Evolutionary conservation across 2,113 vertebrate species (phyloP).

Genomic region (Hippocampus comes): DNA sequence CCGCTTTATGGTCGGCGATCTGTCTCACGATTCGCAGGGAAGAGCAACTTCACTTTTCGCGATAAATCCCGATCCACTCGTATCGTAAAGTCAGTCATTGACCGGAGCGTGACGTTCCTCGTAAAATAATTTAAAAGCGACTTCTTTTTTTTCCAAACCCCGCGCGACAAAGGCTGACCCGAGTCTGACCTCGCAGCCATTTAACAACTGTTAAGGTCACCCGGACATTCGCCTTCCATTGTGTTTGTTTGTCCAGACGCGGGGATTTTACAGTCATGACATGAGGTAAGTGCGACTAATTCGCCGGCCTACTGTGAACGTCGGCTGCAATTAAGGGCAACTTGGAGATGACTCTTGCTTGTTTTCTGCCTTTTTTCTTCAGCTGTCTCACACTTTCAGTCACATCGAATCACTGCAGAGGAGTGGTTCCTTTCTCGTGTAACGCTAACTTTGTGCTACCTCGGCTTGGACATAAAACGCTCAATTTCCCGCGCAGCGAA

Average conservation of each 20-base stretch:
- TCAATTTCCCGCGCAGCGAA: background rate
- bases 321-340: conserved; percentile 94
- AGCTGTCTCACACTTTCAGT: conserved; percentile 27
- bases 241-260: conserved; percentile 27
- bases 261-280: conserved; percentile 74
- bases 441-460: background rate
- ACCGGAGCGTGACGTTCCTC: too few relatives aligned
- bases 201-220: conserved; percentile 33
- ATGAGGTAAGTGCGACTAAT: conserved; percentile 85
- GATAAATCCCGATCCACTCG: too few relatives aligned
- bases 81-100: too few relatives aligned
- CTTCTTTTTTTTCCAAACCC: conserved; percentile 4
- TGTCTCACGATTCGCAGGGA: background rate
- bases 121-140: background rate
- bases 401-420: conserved; percentile 22
- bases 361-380: conserved; percentile 18
- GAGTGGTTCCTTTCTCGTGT: background rate
- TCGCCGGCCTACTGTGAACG: conserved; percentile 84
- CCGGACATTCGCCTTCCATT: conserved; percentile 39
- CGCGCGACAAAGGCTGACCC: conserved; percentile 41
- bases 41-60: background rate
- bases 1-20: background rate
- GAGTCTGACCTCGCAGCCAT: conserved; percentile 19
- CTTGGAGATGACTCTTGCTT: conserved; percentile 55
- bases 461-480: background rate